Evolutionary conservation across 2,113 vertebrate genomes (phyloP).

Genomic region (Bungarus multicinctus): DNA sequence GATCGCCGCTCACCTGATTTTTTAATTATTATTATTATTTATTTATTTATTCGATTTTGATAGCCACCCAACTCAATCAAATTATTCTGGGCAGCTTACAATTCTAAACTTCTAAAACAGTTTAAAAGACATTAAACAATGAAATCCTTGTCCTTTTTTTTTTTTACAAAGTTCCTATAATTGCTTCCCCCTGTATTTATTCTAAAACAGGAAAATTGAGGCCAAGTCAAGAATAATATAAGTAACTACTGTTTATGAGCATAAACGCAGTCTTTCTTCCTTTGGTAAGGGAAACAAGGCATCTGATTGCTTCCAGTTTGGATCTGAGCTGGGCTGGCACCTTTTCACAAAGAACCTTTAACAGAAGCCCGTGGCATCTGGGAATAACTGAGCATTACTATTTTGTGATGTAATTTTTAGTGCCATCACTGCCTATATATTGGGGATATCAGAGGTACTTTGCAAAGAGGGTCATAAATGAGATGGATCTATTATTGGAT

Average conservation of each 20-base stretch:
- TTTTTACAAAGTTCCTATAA: not conserved
- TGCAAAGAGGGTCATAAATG: not conserved
- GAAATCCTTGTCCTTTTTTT: not conserved
- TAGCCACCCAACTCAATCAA: not conserved
- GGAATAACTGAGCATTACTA: not conserved
- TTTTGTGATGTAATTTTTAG: not conserved
- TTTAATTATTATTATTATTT: not conserved
- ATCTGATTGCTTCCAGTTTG: not conserved
- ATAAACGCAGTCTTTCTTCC: not conserved
- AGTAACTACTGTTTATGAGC: not conserved
- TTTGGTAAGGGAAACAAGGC: not conserved
- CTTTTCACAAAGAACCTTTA: not conserved
- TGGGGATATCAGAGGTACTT: not conserved
- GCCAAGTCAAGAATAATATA: not conserved
- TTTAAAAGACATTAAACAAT: not conserved
- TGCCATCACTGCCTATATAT: not conserved
- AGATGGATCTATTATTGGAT: not conserved
- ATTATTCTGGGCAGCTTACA: not conserved
- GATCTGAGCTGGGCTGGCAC: not conserved
- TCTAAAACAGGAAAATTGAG: not conserved
- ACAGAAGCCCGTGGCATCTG: not conserved
- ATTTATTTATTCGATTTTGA: not conserved
- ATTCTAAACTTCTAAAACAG: not conserved
- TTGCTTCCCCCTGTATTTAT: not conserved
- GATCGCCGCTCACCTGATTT: not conserved